Base-by-base conservation (phyloP, 53 echinoderm and acorn worm genomes). In the Echinometra lucunter region DNA sequence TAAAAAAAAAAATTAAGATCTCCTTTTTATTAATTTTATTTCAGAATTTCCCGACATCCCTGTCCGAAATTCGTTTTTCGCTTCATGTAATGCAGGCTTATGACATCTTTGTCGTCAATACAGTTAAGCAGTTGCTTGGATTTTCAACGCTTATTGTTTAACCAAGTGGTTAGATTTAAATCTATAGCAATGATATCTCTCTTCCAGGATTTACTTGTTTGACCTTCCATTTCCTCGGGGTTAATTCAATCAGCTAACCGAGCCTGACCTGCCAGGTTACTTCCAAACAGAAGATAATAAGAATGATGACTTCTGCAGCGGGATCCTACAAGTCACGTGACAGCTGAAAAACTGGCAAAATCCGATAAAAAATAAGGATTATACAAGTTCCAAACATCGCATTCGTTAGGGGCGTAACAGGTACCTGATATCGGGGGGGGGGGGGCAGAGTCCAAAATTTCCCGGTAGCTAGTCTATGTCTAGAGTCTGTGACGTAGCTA, bases 301-400 rank as follows among this genome's bases (percentile, higher is more conserved):
- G 21, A 78, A 78, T 74, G 0, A 78, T 78, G 78, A 78, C 78
- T 78, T 40, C 78, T 78, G 42, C 78, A 78, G 78, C 40, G 38
- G 17, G 21, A 78, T 78, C 42, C 42, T 23, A 15, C 28, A 78
- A 78, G 42, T 78, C 78, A 78, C 78, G 42, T 72, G 72, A 72
- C 72, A 72, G 72, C 72, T 72, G 72, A 35, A 32, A 53, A 32
- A 72, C 35, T 7, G 72, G 32, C 34, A 72, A 35, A 72, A 72
- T 16, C 28, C 35, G 32, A 72, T 72, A 35, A 34, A 32, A 4
- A 2, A 72, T 0, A 34, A 13, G 35, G 27, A 66, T 72, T 35
- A 30, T 0, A 72, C 30, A 72, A 34, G 13, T 11, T 15, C 2
- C 34, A 72, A 35, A 35, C 4, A 72, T 72, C 72, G 13, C 3